Conservation (phyloP, 2,113 vertebrate species). For the Chitala chitala region DNA sequence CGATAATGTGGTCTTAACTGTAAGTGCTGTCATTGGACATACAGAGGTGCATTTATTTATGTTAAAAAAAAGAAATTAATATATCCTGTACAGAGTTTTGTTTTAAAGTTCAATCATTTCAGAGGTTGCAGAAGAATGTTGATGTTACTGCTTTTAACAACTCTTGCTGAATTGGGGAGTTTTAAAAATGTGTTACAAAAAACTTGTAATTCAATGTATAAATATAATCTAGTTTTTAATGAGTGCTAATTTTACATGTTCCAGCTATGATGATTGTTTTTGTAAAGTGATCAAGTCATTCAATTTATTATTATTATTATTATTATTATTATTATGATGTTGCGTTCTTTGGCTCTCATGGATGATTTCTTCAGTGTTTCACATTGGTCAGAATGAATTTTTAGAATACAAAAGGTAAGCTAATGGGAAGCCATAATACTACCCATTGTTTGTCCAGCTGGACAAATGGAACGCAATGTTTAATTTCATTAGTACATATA, state of each 20-base stretch:
- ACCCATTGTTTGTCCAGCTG: too few relatives aligned
- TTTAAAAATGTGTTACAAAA: conserved; percentile 49
- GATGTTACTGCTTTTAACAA: conserved; percentile 59
- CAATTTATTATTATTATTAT: neutral
- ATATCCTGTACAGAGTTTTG: conserved; percentile 65
- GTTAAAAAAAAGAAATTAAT: conserved; percentile 71
- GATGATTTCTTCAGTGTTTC: neutral
- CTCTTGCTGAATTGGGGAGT: conserved; percentile 56
- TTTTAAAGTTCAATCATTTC: conserved; percentile 25
- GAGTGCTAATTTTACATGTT: conserved; percentile 22
- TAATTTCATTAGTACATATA: conserved; percentile 37
- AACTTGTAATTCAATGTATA: conserved; percentile 26
- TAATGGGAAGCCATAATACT: too few relatives aligned
- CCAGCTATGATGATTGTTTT: conserved; percentile 24
- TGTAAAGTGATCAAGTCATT: conserved; percentile 22
- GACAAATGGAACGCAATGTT: conserved; percentile 40
- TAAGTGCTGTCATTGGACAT: conserved; percentile 51
- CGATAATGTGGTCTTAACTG: conserved; percentile 39
- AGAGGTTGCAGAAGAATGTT: conserved; percentile 34
- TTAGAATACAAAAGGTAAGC: too few relatives aligned
- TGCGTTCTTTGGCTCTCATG: too few relatives aligned
- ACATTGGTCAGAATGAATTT: too few relatives aligned
- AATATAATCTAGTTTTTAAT: conserved; percentile 24
- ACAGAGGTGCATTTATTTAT: conserved; percentile 72
- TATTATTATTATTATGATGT: neutral